phyloP scores from a whole-genome alignment of 2,797 vertebrate species.

The Danio albolineatus region DNA sequence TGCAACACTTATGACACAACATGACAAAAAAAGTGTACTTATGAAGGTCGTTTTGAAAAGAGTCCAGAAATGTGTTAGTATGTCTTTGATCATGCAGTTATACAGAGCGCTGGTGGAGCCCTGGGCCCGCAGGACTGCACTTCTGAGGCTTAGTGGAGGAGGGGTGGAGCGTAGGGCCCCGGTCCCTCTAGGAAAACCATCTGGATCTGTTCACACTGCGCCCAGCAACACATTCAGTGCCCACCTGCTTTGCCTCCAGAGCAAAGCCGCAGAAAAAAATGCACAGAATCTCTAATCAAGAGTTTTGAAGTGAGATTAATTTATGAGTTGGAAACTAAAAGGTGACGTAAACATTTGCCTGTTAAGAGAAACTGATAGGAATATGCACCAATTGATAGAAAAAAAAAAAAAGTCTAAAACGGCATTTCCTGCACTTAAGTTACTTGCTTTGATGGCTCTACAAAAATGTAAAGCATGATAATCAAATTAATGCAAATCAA shows the following conservation, averaged over 20 bases:
- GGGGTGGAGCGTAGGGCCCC: conserved; percentile 61
- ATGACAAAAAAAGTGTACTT: conserved; percentile 9
- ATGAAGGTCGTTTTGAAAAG: conserved; percentile 6
- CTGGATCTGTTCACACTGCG: conserved; percentile 65
- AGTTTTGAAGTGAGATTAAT: neutral
- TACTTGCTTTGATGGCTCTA: neutral
- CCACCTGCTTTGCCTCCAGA: conserved; percentile 35
- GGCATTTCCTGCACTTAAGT: neutral
- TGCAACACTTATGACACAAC: neutral
- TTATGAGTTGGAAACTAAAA: neutral
- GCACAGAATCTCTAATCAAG: conserved; percentile 36
- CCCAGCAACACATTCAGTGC: conserved; percentile 58
- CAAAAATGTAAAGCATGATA: neutral
- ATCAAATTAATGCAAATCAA: conserved; percentile 1
- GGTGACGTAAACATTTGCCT: neutral
- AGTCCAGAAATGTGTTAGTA: conserved; percentile 21
- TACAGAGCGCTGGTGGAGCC: conserved; percentile 50
- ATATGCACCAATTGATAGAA: neutral
- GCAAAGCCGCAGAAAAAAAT: conserved; percentile 33
- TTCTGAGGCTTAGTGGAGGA: conserved; percentile 57
- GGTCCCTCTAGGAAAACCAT: conserved; percentile 72
- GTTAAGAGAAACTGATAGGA: neutral
- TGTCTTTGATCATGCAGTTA: conserved; percentile 67
- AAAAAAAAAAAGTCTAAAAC: neutral
- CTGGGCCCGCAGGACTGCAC: conserved; percentile 56